A percentile compares a stretch with the other conserved stretches of the same genome.
These are phyloP conservation scores for Cheilosia scutellata DNA, from an alignment of 2,888 invertebrate genomes.

Conservation along the genomic window DNA sequence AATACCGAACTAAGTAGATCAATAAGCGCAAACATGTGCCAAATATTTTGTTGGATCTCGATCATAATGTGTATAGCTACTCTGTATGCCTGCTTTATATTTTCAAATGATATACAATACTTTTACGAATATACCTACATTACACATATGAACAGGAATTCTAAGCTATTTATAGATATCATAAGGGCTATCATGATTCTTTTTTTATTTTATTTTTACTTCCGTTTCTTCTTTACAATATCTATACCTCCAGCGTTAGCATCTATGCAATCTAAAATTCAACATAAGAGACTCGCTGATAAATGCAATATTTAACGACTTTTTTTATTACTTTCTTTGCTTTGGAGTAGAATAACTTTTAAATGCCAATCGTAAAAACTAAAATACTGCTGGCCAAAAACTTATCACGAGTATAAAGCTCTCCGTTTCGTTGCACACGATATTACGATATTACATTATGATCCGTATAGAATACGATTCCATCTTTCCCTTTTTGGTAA, in stretches of 20 bases:
- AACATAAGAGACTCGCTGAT: conserved; percentile 44
- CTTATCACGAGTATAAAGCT: conserved; percentile 58
- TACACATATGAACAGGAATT: too few relatives aligned
- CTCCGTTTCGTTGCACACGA: conserved; percentile 55
- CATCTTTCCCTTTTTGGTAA: conserved; percentile 49
- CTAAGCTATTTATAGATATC: too few relatives aligned
- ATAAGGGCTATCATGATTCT: not conserved
- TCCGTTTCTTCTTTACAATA: not conserved
- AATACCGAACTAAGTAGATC: too few relatives aligned
- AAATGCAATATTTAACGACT: conserved; percentile 57
- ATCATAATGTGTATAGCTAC: too few relatives aligned
- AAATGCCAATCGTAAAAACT: conserved; percentile 66
- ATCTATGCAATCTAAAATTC: conserved; percentile 36
- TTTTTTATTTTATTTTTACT: not conserved
- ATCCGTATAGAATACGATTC: conserved; percentile 53
- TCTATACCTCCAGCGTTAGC: conserved; percentile 11
- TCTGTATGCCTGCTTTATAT: too few relatives aligned
- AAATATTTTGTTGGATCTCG: too few relatives aligned
- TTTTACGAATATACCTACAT: too few relatives aligned
- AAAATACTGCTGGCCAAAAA: conserved; percentile 59
- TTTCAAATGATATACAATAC: too few relatives aligned
- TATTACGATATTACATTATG: conserved; percentile 62
- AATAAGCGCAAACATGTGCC: too few relatives aligned
- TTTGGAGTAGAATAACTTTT: conserved; percentile 51
- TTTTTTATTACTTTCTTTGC: conserved; percentile 60